Percentiles rank a stretch among this genome's conserved stretches.
These are phyloP conservation scores for Labeo calbasu DNA, from an alignment of 2,797 vertebrate genomes.

Conservation along the genomic window DNA sequence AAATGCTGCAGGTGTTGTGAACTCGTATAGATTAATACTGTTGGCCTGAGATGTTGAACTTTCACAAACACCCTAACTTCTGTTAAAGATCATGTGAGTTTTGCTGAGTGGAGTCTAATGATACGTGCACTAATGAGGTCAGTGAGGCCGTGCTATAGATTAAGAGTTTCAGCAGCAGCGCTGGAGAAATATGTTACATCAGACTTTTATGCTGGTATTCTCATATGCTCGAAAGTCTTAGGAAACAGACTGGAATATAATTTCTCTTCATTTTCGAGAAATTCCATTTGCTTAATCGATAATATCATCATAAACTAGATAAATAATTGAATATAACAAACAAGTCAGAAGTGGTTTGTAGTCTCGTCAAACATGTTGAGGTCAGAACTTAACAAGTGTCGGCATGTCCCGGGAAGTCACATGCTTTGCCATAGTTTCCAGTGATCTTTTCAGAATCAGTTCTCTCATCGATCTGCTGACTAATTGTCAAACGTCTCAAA, in stretches of 20 bases:
- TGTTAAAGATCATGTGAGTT: slow-evolving; percentile 26
- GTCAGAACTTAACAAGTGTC: slow-evolving; percentile 32
- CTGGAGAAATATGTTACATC: neutral
- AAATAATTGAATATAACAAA: slow-evolving; percentile 26
- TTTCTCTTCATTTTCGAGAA: neutral
- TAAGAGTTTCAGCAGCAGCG: neutral
- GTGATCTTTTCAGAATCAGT: neutral
- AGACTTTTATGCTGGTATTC: neutral
- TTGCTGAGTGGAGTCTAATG: slow-evolving; percentile 18
- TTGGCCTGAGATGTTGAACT: neutral
- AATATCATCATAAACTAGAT: neutral
- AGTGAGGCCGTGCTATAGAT: neutral
- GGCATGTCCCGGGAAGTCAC: neutral
- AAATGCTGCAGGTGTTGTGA: neutral
- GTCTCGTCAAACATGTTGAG: slow-evolving; percentile 1
- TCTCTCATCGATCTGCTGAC: slow-evolving; percentile 35
- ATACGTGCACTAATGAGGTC: neutral
- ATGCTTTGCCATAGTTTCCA: neutral
- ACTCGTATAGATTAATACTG: neutral
- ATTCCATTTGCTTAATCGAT: neutral
- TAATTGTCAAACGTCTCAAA: neutral
- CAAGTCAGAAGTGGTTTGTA: neutral
- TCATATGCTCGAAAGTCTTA: neutral
- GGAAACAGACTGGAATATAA: neutral
- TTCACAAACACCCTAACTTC: neutral